A percentile compares a stretch with the other conserved stretches of the same genome.
phyloP scores from a whole-genome alignment of 2,888 invertebrate species.

The Shargacucullia verbasci region DNA sequence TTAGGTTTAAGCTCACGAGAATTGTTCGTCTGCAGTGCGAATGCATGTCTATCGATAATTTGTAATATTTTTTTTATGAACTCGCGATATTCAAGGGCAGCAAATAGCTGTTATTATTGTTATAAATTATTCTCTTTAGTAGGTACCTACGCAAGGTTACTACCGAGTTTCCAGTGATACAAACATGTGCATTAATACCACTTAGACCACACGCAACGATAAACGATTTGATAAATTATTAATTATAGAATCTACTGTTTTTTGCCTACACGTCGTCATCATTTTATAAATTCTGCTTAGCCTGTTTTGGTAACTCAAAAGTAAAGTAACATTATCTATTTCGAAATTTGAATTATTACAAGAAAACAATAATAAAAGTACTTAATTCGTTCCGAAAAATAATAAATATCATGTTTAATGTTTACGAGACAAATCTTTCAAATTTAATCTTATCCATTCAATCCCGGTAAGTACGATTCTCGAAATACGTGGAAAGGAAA shows the following conservation, averaged over 20 bases:
- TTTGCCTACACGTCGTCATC: too few species aligned
- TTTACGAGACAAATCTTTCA: slow-evolving; percentile 14
- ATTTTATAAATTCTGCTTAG: too few species aligned
- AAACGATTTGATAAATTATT: too few species aligned
- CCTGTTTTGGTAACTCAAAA: too few species aligned
- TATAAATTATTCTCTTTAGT: slow-evolving; percentile 28
- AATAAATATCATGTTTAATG: slow-evolving; percentile 5
- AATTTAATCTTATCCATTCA: slow-evolving; percentile 10
- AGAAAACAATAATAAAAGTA: background rate
- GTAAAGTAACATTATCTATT: slow-evolving; percentile 7
- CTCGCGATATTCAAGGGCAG: background rate
- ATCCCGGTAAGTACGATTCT: slow-evolving; percentile 12
- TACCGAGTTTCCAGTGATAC: too few species aligned
- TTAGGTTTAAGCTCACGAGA: too few species aligned
- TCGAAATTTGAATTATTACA: slow-evolving; percentile 6
- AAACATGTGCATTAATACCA: too few species aligned
- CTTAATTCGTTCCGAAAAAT: slow-evolving; percentile 7
- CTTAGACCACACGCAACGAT: too few species aligned
- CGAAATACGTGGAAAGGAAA: background rate
- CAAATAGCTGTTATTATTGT: slow-evolving; percentile 6
- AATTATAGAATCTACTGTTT: too few species aligned
- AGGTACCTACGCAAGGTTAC: too few species aligned
- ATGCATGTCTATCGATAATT: slow-evolving; percentile 22
- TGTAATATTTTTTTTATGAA: slow-evolving; percentile 9
- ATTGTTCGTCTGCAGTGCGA: too few species aligned